phyloP scores from a whole-genome alignment of 2,113 vertebrate species.

The Lethenteron camtschaticum region DNA sequence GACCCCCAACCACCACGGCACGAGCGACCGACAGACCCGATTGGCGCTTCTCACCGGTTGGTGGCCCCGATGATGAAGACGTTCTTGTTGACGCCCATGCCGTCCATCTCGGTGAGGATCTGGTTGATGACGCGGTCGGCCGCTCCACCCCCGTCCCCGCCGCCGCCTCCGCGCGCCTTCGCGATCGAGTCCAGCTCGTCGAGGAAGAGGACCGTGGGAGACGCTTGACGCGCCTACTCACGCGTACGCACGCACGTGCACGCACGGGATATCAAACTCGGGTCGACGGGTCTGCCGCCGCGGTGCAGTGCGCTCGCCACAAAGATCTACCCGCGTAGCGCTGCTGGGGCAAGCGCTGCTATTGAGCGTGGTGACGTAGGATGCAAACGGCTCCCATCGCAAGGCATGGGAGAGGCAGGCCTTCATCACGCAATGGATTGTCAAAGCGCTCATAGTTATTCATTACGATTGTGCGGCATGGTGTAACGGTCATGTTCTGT shows the following conservation, averaged over 20 bases:
- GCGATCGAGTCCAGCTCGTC: slow-evolving; percentile 95
- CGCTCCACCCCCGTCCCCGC: slow-evolving; percentile 75
- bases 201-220: slow-evolving; percentile 86
- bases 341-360: too few species aligned
- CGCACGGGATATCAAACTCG: neutral
- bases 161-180: slow-evolving; percentile 85
- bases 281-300: neutral
- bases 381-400: too few species aligned
- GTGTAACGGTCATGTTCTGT: too few species aligned
- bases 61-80: slow-evolving; percentile 97
- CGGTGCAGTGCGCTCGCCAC: too few species aligned
- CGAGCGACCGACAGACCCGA: too few species aligned
- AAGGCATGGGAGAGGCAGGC: too few species aligned
- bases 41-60: slow-evolving; percentile 26
- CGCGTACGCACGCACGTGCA: accelerated
- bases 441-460: too few species aligned
- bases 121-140: slow-evolving; percentile 96
- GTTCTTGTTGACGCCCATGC: slow-evolving; percentile 97
- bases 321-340: too few species aligned
- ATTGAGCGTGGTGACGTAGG: too few species aligned
- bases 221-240: slow-evolving; percentile 67
- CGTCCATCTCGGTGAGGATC: slow-evolving; percentile 95
- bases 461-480: too few species aligned
- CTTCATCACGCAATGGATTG: too few species aligned
- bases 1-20: too few species aligned